phyloP scores from a whole-genome alignment of 2,888 invertebrate species.

The Tribolium freemani region DNA sequence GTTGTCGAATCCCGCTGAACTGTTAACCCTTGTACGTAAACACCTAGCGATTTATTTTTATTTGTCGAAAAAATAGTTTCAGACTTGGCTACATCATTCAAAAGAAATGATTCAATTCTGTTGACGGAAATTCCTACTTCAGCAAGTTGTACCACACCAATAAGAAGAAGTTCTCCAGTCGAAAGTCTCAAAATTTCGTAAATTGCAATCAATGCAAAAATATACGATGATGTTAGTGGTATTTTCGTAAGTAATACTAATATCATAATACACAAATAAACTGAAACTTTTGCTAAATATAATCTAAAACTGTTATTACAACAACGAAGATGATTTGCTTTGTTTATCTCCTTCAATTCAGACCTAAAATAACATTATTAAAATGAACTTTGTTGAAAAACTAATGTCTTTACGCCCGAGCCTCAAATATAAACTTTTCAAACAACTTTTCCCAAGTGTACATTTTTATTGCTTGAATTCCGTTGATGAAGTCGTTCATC shows the following conservation, averaged over 20 bases:
- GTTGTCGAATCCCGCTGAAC: neutral
- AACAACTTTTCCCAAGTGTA: neutral
- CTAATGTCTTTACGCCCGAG: neutral
- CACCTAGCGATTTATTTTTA: neutral
- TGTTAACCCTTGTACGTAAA: neutral
- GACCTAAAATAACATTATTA: neutral
- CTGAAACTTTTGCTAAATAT: neutral
- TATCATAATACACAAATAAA: neutral
- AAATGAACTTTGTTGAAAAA: neutral
- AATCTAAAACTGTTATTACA: neutral
- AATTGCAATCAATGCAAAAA: neutral
- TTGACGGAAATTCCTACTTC: neutral
- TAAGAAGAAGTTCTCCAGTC: neutral
- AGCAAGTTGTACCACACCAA: neutral
- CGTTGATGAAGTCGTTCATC: neutral
- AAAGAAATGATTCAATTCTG: neutral
- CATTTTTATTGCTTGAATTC: slow-evolving; percentile 2
- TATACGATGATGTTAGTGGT: neutral
- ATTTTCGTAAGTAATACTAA: neutral
- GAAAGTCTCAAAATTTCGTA: neutral
- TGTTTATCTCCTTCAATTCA: neutral
- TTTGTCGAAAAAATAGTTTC: neutral
- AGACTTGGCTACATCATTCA: too few species aligned
- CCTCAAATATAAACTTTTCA: neutral
- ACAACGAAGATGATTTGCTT: neutral